Evolutionary conservation across 2,797 vertebrate genomes (phyloP), one percentile per base, ranked within the genome.

Genomic region (Argya squamiceps): DNA sequence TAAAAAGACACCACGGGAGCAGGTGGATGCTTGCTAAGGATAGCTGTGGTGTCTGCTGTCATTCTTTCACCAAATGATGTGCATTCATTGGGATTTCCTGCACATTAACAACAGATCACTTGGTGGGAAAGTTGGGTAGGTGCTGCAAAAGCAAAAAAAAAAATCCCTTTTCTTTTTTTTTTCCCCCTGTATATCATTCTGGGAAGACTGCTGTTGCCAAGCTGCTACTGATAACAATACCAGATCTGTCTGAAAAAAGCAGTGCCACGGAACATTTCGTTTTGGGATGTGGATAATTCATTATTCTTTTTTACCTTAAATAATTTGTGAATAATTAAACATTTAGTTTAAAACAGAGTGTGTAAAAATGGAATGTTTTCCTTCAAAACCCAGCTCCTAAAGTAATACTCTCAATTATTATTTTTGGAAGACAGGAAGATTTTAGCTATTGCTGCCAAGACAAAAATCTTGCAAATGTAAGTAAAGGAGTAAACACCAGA

Each of bases 21-120:
- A 97, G 98, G 98, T 96, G 98, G 97, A 97, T 94, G 92, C 97
- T 95, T 95, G 97, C 96, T 93, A 90, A 81, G 70, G 94, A 85
- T 80, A 60, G 93, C 90, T 84, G 92, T 32, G 73, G 88, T 86
- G 91, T 89, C 93, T 92, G 96, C 97, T 86, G 96, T 96, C 97
- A 96, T 91, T 97, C 96, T 90, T 96, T 96, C 94, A 96, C 94
- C 83, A 64, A 81, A 92, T 78, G 70, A 88, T 71, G 65, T 64
- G 93, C 93, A 70, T 64, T 92, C 85, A 55, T 89, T 27, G 62
- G 88, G 96, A 93, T 87, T 92, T 92, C 96, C 97, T 96, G 95
- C 82, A 68, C n/a, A 63, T 64, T 86, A 88, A 70, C 65, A 85
- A 62, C 91, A 91, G 90, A 86, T 95, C 75, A 89, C 81, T 94